phyloP scores from a whole-genome alignment of 2,888 invertebrate species.

The Spialia ferax region DNA sequence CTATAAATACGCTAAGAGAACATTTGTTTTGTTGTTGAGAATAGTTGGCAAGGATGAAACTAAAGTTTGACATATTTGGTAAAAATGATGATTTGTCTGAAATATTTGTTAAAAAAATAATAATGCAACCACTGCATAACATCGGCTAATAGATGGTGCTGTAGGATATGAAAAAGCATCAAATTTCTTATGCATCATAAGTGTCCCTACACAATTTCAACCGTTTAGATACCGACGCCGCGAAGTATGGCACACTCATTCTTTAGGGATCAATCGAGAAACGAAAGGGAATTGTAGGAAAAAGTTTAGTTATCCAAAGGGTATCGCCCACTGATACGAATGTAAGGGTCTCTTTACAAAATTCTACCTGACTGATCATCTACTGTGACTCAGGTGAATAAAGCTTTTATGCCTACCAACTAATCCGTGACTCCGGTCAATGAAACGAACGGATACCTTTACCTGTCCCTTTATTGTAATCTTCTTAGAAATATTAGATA shows the following conservation, averaged over 20 bases:
- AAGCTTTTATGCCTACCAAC: constrained; percentile 54
- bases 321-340: constrained; percentile 36
- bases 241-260: background rate
- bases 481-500: constrained; percentile 35
- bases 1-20: too few species aligned
- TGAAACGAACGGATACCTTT: constrained; percentile 41
- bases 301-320: constrained; percentile 24
- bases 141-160: too few species aligned
- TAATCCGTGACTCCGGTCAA: constrained; percentile 59
- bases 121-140: too few species aligned
- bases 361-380: constrained; percentile 58
- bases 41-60: too few species aligned
- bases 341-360: constrained; percentile 35
- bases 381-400: constrained; percentile 58
- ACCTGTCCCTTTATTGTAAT: constrained; percentile 46
- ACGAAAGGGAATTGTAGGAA: constrained; percentile 3
- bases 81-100: too few species aligned
- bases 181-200: too few species aligned
- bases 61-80: too few species aligned
- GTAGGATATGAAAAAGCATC: too few species aligned
- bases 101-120: too few species aligned
- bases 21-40: too few species aligned
- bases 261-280: constrained; percentile 4
- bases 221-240: too few species aligned
- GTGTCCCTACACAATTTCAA: too few species aligned